These are phyloP conservation scores for Corythoichthys haematopterus DNA, from an alignment of 2,113 vertebrate species.

Conservation along the genomic window DNA sequence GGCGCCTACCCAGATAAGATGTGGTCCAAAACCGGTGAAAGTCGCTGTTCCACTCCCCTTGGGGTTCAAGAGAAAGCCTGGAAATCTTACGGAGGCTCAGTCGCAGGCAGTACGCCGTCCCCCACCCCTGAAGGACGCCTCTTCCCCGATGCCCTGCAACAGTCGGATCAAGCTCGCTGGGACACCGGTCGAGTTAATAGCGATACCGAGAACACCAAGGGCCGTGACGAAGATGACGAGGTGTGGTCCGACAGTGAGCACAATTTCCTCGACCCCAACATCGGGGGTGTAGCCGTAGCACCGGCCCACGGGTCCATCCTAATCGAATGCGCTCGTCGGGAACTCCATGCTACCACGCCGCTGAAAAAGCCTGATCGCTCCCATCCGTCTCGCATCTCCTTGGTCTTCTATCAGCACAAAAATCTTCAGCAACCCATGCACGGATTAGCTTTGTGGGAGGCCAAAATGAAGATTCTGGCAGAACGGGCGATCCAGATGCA, in stretches of 20 bases:
- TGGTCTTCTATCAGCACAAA: conserved; percentile 99
- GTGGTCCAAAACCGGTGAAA: conserved; percentile 77
- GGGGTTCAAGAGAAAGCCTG: conserved; percentile 82
- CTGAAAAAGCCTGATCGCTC: conserved; percentile 92
- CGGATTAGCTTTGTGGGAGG: conserved; percentile 93
- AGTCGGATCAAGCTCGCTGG: conserved; percentile 73
- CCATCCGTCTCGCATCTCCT: conserved; percentile 94
- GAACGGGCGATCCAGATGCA: conserved; percentile 84
- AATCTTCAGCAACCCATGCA: conserved; percentile 97
- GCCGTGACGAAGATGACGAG: conserved; percentile 54
- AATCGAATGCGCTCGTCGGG: conserved; percentile 91
- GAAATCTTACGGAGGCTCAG: conserved; percentile 77
- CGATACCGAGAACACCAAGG: conserved; percentile 58
- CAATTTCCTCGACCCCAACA: conserved; percentile 96
- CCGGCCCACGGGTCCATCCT: conserved; percentile 92
- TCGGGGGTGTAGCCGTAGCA: conserved; percentile 91
- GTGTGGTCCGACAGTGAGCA: conserved; percentile 97
- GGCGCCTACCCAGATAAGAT: conserved; percentile 76
- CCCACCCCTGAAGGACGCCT: conserved; percentile 74
- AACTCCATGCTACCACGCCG: conserved; percentile 94
- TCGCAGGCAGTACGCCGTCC: conserved; percentile 66
- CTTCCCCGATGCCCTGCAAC: conserved; percentile 72
- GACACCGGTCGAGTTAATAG: conserved; percentile 77
- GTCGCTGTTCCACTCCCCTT: conserved; percentile 72
- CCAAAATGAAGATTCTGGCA: conserved; percentile 94